These are phyloP conservation scores for Syrrhaptes paradoxus DNA, from an alignment of 2,113 vertebrate genomes.

Conservation along the genomic window DNA sequence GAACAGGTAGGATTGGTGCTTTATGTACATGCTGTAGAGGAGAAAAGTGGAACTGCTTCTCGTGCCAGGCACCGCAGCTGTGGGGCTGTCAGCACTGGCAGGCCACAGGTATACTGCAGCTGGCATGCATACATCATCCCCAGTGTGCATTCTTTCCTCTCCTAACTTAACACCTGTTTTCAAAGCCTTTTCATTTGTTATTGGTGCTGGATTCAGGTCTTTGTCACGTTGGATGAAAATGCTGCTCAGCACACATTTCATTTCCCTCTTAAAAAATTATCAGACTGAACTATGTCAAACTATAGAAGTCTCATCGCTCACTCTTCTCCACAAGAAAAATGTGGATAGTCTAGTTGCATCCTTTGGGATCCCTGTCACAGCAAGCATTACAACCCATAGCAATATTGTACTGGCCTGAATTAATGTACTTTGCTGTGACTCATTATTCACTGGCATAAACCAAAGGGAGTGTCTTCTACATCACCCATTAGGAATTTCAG, in stretches of 20 bases:
- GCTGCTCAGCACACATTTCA: background rate
- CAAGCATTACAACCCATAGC: background rate
- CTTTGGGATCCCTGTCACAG: background rate
- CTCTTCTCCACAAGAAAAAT: background rate
- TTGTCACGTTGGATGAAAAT: background rate
- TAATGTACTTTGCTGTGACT: constrained; percentile 19
- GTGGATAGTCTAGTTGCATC: background rate
- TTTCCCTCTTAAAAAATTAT: background rate
- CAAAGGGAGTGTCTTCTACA: constrained; percentile 43
- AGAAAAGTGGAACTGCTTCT: background rate
- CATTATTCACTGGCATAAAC: constrained; percentile 21
- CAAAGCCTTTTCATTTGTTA: background rate
- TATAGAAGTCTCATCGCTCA: background rate
- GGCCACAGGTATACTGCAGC: background rate
- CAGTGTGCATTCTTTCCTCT: background rate
- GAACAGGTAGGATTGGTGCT: background rate
- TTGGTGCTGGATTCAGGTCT: background rate
- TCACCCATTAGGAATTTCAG: constrained; percentile 41
- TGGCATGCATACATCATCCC: background rate
- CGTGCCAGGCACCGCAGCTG: background rate
- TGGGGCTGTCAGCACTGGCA: background rate
- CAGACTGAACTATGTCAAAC: background rate
- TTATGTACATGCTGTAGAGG: background rate
- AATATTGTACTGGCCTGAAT: background rate
- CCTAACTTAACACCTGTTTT: background rate